Evolutionary conservation across 2,797 vertebrate species (phyloP).

Genomic region (Syngnathus rostellatus): DNA sequence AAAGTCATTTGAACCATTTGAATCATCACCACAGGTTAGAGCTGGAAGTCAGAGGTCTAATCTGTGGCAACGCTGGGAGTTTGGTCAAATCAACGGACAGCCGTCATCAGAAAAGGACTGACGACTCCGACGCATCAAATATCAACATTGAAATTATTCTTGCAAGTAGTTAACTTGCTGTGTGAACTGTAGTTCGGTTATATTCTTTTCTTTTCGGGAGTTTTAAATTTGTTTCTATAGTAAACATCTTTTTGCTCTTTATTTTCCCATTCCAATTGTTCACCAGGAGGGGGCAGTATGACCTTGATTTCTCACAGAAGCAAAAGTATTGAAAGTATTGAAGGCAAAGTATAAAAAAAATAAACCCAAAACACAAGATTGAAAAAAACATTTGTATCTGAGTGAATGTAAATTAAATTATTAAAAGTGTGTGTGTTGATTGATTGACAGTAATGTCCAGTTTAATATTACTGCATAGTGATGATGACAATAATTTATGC

Average conservation of each 20-base stretch:
- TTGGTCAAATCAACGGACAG: conserved; percentile 54
- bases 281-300: conserved; percentile 41
- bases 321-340: neutral
- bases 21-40: conserved; percentile 50
- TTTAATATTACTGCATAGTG: neutral
- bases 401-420: neutral
- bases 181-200: neutral
- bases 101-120: conserved; percentile 40
- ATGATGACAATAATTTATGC: conserved; percentile 4
- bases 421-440: neutral
- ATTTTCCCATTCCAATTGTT: neutral
- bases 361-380: neutral
- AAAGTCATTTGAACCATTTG: conserved; percentile 27
- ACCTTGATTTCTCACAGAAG: conserved; percentile 8
- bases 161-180: too few species aligned
- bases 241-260: too few species aligned
- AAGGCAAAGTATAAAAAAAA: neutral
- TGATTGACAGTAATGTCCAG: too few species aligned
- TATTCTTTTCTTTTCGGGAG: too few species aligned
- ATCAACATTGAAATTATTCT: neutral
- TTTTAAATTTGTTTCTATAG: too few species aligned
- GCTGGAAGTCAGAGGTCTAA: conserved; percentile 51
- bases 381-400: neutral
- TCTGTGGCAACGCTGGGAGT: conserved; percentile 72
- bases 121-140: conserved; percentile 9